phyloP scores from a whole-genome alignment of 2,797 vertebrate genomes.

The Simalia tracyae region DNA sequence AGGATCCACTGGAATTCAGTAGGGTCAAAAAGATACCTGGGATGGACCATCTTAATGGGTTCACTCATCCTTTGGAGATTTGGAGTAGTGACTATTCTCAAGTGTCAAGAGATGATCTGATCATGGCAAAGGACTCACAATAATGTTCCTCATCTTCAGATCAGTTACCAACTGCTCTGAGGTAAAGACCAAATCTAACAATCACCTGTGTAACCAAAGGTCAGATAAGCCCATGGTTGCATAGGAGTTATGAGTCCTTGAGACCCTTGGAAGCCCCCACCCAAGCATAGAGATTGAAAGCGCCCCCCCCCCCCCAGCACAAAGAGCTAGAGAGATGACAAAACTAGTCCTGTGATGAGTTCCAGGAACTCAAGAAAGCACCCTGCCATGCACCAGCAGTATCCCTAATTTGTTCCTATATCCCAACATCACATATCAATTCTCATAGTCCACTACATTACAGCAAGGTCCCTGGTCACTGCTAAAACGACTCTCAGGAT shows the following conservation, averaged over 20 bases:
- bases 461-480: no score
- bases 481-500: no score
- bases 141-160: neutral
- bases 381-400: neutral
- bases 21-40: neutral
- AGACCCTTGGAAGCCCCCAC: neutral
- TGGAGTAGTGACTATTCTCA: neutral
- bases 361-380: neutral
- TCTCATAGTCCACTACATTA: no score
- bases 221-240: neutral
- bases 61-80: neutral
- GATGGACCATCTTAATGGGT: neutral
- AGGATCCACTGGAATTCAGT: neutral
- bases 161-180: neutral
- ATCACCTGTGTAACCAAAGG: neutral
- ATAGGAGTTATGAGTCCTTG: neutral
- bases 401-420: neutral
- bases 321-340: neutral
- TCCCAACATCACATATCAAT: no score
- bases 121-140: neutral
- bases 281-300: neutral
- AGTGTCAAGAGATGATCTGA: neutral
- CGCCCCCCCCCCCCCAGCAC: no score
- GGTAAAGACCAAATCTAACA: neutral
- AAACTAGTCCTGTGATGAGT: neutral